Base-by-base conservation (phyloP, 2,797 vertebrate species). In the Hemibagrus guttatus region DNA sequence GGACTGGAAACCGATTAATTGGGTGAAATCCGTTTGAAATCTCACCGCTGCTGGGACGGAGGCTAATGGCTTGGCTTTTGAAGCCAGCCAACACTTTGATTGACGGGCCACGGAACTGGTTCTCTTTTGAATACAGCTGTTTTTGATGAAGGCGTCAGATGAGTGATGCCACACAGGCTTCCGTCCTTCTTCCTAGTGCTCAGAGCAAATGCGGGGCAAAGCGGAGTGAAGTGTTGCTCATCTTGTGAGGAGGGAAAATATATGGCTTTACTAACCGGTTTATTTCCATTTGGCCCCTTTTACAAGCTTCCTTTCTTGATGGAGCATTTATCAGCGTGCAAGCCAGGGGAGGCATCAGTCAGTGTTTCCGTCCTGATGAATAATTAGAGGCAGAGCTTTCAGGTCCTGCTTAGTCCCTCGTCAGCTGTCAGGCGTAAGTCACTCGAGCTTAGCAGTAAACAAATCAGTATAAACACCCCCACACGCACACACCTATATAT, bases 341-440 rank as follows among this genome's bases (percentile, higher is more conserved):
- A 56, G 87, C 78, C 82, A 81, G 69, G 68, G 83, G 68, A 88
- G 84, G 87, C 86, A 72, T 83, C 61, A n/a, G 69, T 86, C 87
- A 71, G 85, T 84, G n/a, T 63, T 88, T 84, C 86, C 72, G 82
- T 81, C 85, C 83, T 87, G 80, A 91, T 86, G 68, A 89, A 88
- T 89, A 90, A 91, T 90, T 89, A 90, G 84, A 89, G 76, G 42
- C 90, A 85, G 83, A 71, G 87, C 85, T 84, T 80, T 54, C 71
- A 74, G 83, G 74, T 88, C 86, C 69, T 39, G 68, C 64, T 76
- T 69, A 64, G 39, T 69, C 86, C 63, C 76, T 46, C 23, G 5
- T 89, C 85, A 86, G 81, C 87, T 88, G 90, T 88, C 90, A 89
- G 85, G 74, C 85, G 84, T 88, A 87, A 84, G 64, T 90, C 89